Evolutionary conservation across 2,888 invertebrate species (phyloP), one percentile per base, ranked within the genome.

Genomic region (Harpalus rufipes): DNA sequence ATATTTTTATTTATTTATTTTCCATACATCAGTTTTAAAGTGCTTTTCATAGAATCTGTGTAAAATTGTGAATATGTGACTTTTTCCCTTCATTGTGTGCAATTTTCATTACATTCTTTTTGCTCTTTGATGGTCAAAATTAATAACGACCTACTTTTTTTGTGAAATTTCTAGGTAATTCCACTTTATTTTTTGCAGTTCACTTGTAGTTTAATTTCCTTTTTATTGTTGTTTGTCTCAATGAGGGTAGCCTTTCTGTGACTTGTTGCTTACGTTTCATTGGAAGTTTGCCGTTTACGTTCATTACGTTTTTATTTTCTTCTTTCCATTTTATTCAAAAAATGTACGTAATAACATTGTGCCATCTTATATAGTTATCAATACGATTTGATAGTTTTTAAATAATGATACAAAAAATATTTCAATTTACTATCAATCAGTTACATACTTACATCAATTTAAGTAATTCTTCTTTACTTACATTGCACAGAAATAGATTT

Each of bases 151-250:
- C 14, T 14, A 16, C 4, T 59, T 59, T 16, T 59, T 59, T 59
- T 16, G 8, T 59, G 59, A 0, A 56, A 0, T 56, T n/a, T 56
- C 56, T 16, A 16, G 7, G 59, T 18, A 59, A 59, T 59, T 59
- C 16, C 14, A 8, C 18, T 16, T 59, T 59, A 63, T 21, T 63
- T 63, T 25, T 25, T 63, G 21, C 18, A 25, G 16, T 63, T 7
- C 63, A 25, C n/a, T 63, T 63, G 63, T 63, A 63, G 63, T 63
- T 63, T 63, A 25, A 63, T 63, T 63, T 63, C 63, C 63, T 63
- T 25, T 25, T 25, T 63, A 63, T 63, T 25, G 63, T 63, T 63
- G 63, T 63, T 18, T 63, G 3, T 63, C 63, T 25, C 63, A 63
- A 63, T 25, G 63, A 63, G 63, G 25, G 21, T 59, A 63, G 63